A percentile compares a stretch with the other conserved stretches of the same genome.
Conservation (phyloP, 1,140 invertebrate species). For the Argopecten irradians region DNA sequence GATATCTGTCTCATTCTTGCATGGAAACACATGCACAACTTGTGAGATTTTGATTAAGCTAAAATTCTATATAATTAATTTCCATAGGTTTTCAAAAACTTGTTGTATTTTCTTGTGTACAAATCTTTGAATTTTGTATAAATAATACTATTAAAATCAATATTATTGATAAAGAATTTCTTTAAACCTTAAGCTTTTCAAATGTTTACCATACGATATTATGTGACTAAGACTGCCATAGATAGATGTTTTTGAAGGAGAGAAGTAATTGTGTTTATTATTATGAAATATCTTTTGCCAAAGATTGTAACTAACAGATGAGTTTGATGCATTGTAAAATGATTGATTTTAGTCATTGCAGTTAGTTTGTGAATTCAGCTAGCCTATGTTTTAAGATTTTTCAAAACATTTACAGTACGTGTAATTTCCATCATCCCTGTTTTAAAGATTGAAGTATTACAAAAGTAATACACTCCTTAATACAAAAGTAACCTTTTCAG, state of each 20-base stretch:
- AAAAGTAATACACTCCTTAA: not conserved
- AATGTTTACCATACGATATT: constrained; percentile 7
- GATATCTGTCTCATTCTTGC: not conserved
- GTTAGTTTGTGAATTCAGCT: not conserved
- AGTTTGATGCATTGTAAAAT: not conserved
- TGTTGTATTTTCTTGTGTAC: not conserved
- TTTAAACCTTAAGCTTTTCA: not conserved
- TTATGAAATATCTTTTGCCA: not conserved
- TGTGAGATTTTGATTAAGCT: not conserved
- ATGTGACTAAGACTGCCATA: not conserved
- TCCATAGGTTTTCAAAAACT: not conserved
- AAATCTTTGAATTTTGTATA: not conserved
- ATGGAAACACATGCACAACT: not conserved
- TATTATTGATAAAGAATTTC: not conserved
- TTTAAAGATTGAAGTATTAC: not conserved
- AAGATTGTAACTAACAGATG: not conserved
- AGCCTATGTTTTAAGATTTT: too few relatives aligned
- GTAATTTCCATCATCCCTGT: too few relatives aligned
- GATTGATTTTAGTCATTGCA: not conserved
- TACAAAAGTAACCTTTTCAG: not conserved
- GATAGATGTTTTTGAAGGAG: not conserved
- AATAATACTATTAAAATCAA: not conserved
- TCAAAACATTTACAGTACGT: too few relatives aligned
- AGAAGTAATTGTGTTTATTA: not conserved
- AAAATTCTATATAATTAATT: not conserved